Evolutionary conservation across 2,797 vertebrate species (phyloP).

Genomic region (Paedocypris micromegethes): DNA sequence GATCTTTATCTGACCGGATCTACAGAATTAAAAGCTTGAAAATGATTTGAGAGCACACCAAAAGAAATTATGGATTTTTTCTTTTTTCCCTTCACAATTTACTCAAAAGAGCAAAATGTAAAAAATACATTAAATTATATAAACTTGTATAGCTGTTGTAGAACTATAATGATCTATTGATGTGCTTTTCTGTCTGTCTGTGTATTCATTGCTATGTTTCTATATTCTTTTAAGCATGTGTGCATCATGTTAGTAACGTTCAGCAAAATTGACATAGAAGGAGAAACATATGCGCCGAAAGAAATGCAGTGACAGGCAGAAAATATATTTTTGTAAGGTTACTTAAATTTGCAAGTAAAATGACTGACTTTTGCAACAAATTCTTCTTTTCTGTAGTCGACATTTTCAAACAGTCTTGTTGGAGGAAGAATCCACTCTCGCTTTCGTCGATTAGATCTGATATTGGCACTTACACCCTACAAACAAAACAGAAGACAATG

Average conservation of each 20-base stretch:
- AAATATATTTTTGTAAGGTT: neutral
- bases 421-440: conserved; percentile 89
- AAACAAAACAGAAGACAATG: too few relatives aligned
- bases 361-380: conserved; percentile 78
- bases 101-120: too few relatives aligned
- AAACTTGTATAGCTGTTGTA: too few relatives aligned
- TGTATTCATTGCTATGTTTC: too few relatives aligned
- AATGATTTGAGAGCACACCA: neutral
- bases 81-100: too few relatives aligned
- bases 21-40: conserved; percentile 48
- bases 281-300: too few relatives aligned
- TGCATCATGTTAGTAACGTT: too few relatives aligned
- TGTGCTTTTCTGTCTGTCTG: too few relatives aligned
- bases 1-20: conserved; percentile 85
- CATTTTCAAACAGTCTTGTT: conserved; percentile 73
- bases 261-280: too few relatives aligned
- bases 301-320: conserved; percentile 15
- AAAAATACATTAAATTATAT: too few relatives aligned
- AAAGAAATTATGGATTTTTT: neutral
- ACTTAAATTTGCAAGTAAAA: neutral
- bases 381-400: conserved; percentile 70
- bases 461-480: conserved; percentile 25
- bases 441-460: conserved; percentile 67
- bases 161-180: too few relatives aligned
- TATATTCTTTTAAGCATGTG: too few relatives aligned